A percentile compares a stretch with the other conserved stretches of the same genome.
Evolutionary conservation across 2,888 invertebrate genomes (phyloP).

Genomic region (Erannis defoliaria): DNA sequence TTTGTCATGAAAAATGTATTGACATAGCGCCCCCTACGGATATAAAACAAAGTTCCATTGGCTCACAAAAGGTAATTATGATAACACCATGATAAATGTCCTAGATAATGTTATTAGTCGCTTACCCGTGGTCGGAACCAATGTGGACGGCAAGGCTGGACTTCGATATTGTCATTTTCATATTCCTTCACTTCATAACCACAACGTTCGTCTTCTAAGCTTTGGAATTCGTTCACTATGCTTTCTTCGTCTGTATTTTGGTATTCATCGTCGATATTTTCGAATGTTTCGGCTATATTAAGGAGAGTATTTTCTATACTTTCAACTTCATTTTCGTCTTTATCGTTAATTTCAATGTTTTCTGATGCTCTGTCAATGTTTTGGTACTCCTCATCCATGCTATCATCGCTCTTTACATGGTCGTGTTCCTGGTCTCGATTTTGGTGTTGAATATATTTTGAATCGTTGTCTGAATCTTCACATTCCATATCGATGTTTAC

Average conservation of each 20-base stretch:
- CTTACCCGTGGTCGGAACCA: constrained; percentile 37
- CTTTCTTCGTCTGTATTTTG: neutral
- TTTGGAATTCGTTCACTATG: neutral
- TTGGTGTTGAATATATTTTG: neutral
- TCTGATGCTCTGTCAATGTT: neutral
- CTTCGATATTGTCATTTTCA: constrained; percentile 13
- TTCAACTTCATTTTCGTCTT: neutral
- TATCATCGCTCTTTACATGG: neutral
- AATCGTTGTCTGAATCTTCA: neutral
- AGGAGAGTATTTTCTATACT: neutral
- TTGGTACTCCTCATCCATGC: neutral
- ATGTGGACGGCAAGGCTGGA: constrained; percentile 16
- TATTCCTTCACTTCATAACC: neutral
- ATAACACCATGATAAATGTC: constrained; percentile 15
- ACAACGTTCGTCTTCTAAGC: neutral
- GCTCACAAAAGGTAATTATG: constrained; percentile 17
- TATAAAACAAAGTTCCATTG: neutral
- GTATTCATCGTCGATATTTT: neutral
- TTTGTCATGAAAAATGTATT: neutral
- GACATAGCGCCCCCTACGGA: constrained; percentile 7
- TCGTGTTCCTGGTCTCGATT: neutral
- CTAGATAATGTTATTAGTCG: constrained; percentile 10
- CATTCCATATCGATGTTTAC: neutral
- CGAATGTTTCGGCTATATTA: no score
- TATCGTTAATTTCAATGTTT: neutral